A percentile compares a stretch with the other conserved stretches of the same genome.
These are phyloP conservation scores for Sphaerophoria taeniata DNA, from an alignment of 2,888 invertebrate species.

Conservation along the genomic window DNA sequence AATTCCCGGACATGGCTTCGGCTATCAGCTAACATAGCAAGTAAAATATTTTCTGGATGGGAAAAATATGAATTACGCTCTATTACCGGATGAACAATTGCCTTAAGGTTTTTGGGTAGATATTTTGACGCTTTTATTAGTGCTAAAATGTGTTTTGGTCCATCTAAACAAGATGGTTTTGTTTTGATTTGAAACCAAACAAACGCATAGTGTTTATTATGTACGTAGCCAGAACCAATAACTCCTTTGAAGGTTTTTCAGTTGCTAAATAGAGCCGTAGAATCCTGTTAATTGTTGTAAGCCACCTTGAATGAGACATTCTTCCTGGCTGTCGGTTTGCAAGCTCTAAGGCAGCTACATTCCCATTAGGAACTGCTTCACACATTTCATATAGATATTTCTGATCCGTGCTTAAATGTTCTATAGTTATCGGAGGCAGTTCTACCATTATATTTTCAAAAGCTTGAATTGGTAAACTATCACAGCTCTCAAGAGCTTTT, in stretches of 20 bases:
- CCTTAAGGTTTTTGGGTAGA: slow-evolving; percentile 10
- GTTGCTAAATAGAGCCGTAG: not conserved
- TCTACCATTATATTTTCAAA: too few relatives aligned
- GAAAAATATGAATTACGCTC: slow-evolving; percentile 1
- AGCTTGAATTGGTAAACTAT: too few relatives aligned
- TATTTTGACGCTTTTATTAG: not conserved
- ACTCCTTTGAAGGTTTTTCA: not conserved
- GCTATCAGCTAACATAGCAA: slow-evolving; percentile 8
- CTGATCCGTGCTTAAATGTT: slow-evolving; percentile 9
- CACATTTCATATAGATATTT: slow-evolving; percentile 16
- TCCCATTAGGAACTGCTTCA: not conserved
- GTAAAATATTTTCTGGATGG: slow-evolving; percentile 14
- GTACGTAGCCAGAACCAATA: not conserved
- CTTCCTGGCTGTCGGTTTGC: slow-evolving; percentile 6
- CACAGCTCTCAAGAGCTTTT: too few relatives aligned
- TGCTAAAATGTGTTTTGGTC: not conserved
- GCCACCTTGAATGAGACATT: slow-evolving; percentile 19
- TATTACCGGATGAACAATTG: slow-evolving; percentile 4
- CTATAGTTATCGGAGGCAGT: too few relatives aligned
- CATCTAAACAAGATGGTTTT: not conserved
- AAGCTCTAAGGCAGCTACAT: not conserved
- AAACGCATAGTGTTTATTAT: not conserved
- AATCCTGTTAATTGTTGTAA: slow-evolving; percentile 13
- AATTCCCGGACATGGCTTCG: slow-evolving; percentile 2
- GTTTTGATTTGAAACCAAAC: slow-evolving; percentile 2